Evolutionary conservation across 1,140 invertebrate species (phyloP).

Genomic region (Linepithema humile): DNA sequence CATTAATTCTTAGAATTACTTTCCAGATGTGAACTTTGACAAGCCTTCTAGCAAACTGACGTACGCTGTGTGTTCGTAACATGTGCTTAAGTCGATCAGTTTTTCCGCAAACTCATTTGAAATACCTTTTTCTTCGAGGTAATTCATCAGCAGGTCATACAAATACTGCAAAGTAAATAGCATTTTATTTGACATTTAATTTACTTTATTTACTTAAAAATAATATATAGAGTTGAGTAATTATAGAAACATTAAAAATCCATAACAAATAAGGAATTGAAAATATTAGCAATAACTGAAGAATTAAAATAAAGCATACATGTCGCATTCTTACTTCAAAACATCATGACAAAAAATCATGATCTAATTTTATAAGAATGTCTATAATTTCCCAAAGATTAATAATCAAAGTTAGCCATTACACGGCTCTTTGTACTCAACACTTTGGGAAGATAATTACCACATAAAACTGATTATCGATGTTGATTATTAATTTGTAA

Average conservation of each 20-base stretch:
- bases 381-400: slow-evolving; percentile 79
- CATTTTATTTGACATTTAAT: background rate
- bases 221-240: background rate
- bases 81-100: slow-evolving; percentile 93
- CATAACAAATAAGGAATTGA: background rate
- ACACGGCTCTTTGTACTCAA: slow-evolving; percentile 76
- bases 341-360: slow-evolving; percentile 15
- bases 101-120: slow-evolving; percentile 96
- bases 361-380: slow-evolving; percentile 52
- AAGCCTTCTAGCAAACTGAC: slow-evolving; percentile 93
- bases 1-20: slow-evolving; percentile 80
- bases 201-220: background rate
- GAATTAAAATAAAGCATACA: background rate
- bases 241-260: background rate
- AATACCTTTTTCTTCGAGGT: slow-evolving; percentile 96
- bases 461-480: background rate
- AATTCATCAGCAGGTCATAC: slow-evolving; percentile 97
- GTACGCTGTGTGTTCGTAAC: slow-evolving; percentile 95
- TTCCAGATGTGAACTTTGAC: slow-evolving; percentile 92
- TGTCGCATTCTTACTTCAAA: slow-evolving; percentile 41
- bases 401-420: slow-evolving; percentile 75
- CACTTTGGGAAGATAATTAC: slow-evolving; percentile 71
- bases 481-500: background rate
- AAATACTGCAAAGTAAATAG: slow-evolving; percentile 90
- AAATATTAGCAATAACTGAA: background rate